Evolutionary conservation across 23 tunicate species (phyloP).

Genomic region (Ascidia mentula): DNA sequence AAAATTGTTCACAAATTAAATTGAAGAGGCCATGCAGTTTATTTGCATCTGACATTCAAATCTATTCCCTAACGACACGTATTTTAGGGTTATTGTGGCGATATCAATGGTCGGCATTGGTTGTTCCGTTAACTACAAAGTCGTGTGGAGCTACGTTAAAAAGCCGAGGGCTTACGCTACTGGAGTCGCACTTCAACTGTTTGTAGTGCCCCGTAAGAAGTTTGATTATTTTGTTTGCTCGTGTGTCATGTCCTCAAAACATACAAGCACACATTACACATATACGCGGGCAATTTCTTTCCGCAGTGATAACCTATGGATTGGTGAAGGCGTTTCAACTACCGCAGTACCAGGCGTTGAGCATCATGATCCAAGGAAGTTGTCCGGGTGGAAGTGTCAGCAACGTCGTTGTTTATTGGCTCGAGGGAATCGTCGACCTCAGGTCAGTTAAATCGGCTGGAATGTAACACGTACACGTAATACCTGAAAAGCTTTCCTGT

Average conservation of each 20-base stretch:
- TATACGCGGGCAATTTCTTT: no score
- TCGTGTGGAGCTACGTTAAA: conserved; percentile 4
- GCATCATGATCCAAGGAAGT: conserved; percentile 59
- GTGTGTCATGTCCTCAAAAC: no score
- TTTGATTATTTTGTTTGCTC: no score
- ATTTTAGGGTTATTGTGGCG: not conserved
- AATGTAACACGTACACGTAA: no score
- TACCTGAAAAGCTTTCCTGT: no score
- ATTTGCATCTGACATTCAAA: no score
- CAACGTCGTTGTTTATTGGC: conserved; percentile 55
- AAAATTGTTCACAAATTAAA: no score
- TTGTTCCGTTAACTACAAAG: not conserved
- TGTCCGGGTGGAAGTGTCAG: conserved; percentile 64
- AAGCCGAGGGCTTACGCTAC: not conserved
- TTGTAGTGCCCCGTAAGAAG: conserved; percentile 14
- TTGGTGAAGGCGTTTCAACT: conserved; percentile 38
- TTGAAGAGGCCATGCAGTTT: no score
- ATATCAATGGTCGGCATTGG: conserved; percentile 12
- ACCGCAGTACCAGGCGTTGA: conserved; percentile 6
- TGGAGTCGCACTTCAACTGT: not conserved
- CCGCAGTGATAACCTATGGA: conserved; percentile 58
- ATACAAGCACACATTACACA: no score
- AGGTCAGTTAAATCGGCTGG: no score
- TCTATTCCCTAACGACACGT: no score
- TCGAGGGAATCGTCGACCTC: conserved; percentile 57